These are phyloP conservation scores for Amphipyra berbera DNA, from an alignment of 2,888 invertebrate species.

Conservation along the genomic window DNA sequence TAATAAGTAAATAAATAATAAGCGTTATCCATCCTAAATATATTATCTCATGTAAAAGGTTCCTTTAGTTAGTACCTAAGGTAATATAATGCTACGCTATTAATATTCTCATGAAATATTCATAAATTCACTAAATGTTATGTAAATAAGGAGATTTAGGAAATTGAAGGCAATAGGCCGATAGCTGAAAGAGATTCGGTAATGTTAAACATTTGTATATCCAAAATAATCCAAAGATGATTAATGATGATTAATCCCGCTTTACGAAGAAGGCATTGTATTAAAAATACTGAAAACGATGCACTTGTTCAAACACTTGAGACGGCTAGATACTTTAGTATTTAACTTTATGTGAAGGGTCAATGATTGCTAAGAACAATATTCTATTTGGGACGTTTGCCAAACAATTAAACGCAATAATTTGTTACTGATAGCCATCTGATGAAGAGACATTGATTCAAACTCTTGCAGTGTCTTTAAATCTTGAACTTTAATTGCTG, in stretches of 20 bases:
- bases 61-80: slow-evolving; percentile 8
- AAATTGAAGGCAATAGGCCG: slow-evolving; percentile 67
- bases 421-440: slow-evolving; percentile 62
- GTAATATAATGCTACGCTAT: slow-evolving; percentile 39
- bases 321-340: background rate
- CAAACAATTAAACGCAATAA: slow-evolving; percentile 57
- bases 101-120: slow-evolving; percentile 74
- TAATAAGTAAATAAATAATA: slow-evolving; percentile 12
- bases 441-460: slow-evolving; percentile 41
- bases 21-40: slow-evolving; percentile 1
- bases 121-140: slow-evolving; percentile 73
- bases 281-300: background rate
- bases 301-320: background rate
- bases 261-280: slow-evolving; percentile 5
- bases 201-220: slow-evolving; percentile 63
- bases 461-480: slow-evolving; percentile 50
- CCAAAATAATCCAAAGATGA: slow-evolving; percentile 43
- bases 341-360: slow-evolving; percentile 7
- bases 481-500: slow-evolving; percentile 67
- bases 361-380: slow-evolving; percentile 16
- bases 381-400: slow-evolving; percentile 48
- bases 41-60: slow-evolving; percentile 12
- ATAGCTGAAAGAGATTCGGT: slow-evolving; percentile 64
- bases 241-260: slow-evolving; percentile 21
- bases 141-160: slow-evolving; percentile 76